phyloP scores from a whole-genome alignment of 2,888 invertebrate species.

The Zygothrica quintamaculata region DNA sequence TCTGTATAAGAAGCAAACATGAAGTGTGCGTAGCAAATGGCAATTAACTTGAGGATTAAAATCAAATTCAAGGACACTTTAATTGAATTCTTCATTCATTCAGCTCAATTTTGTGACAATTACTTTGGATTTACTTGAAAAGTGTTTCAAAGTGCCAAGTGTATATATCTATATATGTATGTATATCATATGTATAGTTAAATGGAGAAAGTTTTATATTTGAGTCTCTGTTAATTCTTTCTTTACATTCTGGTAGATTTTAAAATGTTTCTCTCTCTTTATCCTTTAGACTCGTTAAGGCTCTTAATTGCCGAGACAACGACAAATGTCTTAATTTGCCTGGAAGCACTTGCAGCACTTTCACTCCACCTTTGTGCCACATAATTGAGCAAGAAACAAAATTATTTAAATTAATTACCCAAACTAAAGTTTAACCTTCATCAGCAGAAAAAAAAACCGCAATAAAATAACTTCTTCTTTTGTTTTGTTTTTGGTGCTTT shows the following conservation, averaged over 20 bases:
- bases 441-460: too few species aligned
- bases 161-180: too few species aligned
- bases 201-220: too few species aligned
- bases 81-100: constrained; percentile 23
- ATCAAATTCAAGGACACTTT: constrained; percentile 7
- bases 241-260: constrained; percentile 2
- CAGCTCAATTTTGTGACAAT: constrained; percentile 36
- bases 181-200: too few species aligned
- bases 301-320: constrained; percentile 42
- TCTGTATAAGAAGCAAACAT: too few species aligned
- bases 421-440: constrained; percentile 34
- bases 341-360: constrained; percentile 45
- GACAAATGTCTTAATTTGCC: constrained; percentile 70
- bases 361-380: constrained; percentile 42
- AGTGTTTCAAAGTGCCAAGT: constrained; percentile 24
- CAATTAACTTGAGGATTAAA: constrained; percentile 33
- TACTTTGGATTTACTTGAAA: constrained; percentile 1
- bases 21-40: constrained; percentile 17
- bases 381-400: constrained; percentile 57
- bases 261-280: constrained; percentile 18
- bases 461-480: too few species aligned
- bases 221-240: too few species aligned
- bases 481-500: constrained; percentile 13
- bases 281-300: too few species aligned
- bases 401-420: constrained; percentile 75